Evolutionary conservation across 2,113 vertebrate genomes (phyloP), one percentile per base, ranked within the genome.

Genomic region (Acrocephalus kingi): DNA sequence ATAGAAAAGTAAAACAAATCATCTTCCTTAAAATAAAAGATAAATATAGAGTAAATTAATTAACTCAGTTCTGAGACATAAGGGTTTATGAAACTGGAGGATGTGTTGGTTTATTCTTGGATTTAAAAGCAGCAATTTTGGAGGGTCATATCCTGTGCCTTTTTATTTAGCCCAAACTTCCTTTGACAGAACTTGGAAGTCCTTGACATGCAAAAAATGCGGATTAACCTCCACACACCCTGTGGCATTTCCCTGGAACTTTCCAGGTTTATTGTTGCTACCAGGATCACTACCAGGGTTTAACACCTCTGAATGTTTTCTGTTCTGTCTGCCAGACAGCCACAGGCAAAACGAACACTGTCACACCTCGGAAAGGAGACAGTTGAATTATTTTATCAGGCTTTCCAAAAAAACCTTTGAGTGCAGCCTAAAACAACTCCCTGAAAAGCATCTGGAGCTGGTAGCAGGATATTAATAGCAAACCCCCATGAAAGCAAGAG

Each of bases 141-240:
- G 68, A 90, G 85, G 79, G 80, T 83, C 77, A 81, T 12, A 96
- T 95, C 84, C 93, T 89, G 59, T 39, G 41, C 74, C 69, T 91
- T 94, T 94, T 91, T 81, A 52, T 81, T 75, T 63, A 90, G 64
- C 73, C 73, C 56, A 87, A 52, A 87, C 76, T 92, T 95, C 69
- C 92, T 90, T 52, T 90, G 75, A 67, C 84, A 82, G 46, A 45
- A 91, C 74, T 87, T 72, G 69, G 56, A 91, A 94, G 41, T 41
- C 86, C 85, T 2, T 54, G 58, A 86, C 46, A 37, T 54, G 52
- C 56, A 79, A 35, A 82, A 90, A 91, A 84, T 7, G 28, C 0
- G 1, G 66, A 49, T 52, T 82, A 71, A 84, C n/a, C n/a, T 87
- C 24, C 46, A 30, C 3, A 21, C 4, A 1, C 41, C 3, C 52